These are phyloP conservation scores for Brachionus rubens DNA, from an alignment of 1,140 invertebrate species.

Conservation along the genomic window DNA sequence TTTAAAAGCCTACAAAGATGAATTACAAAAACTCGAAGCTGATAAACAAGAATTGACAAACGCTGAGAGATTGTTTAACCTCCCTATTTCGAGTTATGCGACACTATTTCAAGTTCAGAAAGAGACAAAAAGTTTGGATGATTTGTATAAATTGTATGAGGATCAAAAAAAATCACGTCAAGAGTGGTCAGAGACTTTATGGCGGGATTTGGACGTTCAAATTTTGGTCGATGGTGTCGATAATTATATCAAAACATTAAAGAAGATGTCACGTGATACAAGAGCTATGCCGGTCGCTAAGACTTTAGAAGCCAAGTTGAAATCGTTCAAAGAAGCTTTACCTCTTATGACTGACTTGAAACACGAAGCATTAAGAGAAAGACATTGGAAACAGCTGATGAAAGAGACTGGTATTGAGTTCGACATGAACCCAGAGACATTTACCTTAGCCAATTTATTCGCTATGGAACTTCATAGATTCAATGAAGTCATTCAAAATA, in stretches of 20 bases:
- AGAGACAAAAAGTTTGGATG: slow-evolving; percentile 71
- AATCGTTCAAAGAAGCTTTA: slow-evolving; percentile 78
- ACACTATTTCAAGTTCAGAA: slow-evolving; percentile 69
- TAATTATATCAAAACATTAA: slow-evolving; percentile 73
- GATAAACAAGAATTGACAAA: slow-evolving; percentile 70
- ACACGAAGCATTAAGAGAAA: slow-evolving; percentile 78
- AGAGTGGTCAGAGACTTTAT: slow-evolving; percentile 77
- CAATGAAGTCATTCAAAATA: slow-evolving; percentile 74
- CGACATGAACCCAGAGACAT: slow-evolving; percentile 78
- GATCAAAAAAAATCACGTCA: slow-evolving; percentile 71
- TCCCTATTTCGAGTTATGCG: slow-evolving; percentile 75
- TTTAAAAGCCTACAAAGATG: slow-evolving; percentile 67
- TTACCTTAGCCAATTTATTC: slow-evolving; percentile 85
- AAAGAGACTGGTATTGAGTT: slow-evolving; percentile 75
- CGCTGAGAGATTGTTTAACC: slow-evolving; percentile 79
- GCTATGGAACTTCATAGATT: slow-evolving; percentile 80
- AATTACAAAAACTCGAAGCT: slow-evolving; percentile 68
- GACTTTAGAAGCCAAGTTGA: slow-evolving; percentile 75
- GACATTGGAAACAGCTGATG: slow-evolving; percentile 83
- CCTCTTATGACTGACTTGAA: slow-evolving; percentile 84
- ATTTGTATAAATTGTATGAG: slow-evolving; percentile 74
- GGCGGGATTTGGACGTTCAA: slow-evolving; percentile 79
- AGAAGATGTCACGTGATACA: slow-evolving; percentile 65
- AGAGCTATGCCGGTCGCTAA: slow-evolving; percentile 66
- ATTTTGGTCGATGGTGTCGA: slow-evolving; percentile 80